Conservation (phyloP, 2,113 vertebrate genomes). For the Gavialis gangeticus region DNA sequence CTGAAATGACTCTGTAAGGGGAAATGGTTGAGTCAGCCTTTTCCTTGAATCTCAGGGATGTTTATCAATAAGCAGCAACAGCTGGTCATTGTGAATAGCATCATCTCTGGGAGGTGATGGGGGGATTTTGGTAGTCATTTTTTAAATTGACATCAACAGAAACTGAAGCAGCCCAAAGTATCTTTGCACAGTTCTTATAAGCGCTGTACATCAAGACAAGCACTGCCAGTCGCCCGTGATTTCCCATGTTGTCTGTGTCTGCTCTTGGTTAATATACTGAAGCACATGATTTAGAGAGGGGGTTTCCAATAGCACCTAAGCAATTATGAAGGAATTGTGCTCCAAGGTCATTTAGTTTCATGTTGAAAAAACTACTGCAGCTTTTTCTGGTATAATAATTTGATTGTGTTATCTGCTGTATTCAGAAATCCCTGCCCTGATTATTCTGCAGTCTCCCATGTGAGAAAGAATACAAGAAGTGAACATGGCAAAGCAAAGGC, state of each 20-base stretch:
- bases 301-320: not conserved
- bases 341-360: not conserved
- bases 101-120: not conserved
- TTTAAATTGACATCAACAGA: not conserved
- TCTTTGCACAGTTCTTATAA: not conserved
- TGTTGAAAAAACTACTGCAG: not conserved
- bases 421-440: not conserved
- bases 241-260: not conserved
- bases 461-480: not conserved
- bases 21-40: not conserved
- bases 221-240: not conserved
- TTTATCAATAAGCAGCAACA: not conserved
- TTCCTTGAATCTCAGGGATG: not conserved
- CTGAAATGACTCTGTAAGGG: not conserved
- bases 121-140: fast-evolving
- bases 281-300: not conserved
- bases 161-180: not conserved
- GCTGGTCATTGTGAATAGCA: not conserved
- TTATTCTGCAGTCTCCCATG: not conserved
- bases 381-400: not conserved
- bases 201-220: not conserved
- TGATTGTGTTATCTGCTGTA: not conserved
- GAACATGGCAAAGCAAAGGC: not conserved
- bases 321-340: not conserved
- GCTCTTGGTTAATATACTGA: not conserved